phyloP scores from a whole-genome alignment of 53 echinoderm and acorn worm genomes.

The Antedon mediterranea region DNA sequence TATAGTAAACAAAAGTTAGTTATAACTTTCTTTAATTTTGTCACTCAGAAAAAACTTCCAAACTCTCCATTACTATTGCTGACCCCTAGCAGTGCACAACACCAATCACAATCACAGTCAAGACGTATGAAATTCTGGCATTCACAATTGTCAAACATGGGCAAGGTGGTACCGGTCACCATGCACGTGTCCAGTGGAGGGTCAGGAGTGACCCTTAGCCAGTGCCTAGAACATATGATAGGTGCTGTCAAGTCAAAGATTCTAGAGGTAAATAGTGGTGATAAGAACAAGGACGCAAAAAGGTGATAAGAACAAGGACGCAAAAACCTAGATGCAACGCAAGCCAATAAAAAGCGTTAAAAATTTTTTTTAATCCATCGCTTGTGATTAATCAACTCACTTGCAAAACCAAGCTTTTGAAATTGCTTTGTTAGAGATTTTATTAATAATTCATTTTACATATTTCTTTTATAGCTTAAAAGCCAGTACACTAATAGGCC shows the following conservation, averaged over 20 bases:
- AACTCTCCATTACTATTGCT: slow-evolving; percentile 72
- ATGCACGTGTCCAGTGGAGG: slow-evolving; percentile 50
- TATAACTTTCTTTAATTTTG: neutral
- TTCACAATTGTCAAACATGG: slow-evolving; percentile 70
- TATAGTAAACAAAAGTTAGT: neutral
- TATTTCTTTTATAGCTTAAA: slow-evolving; percentile 33
- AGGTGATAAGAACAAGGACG: too few relatives aligned
- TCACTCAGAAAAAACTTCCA: slow-evolving; percentile 62
- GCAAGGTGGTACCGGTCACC: slow-evolving; percentile 73
- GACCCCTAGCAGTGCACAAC: slow-evolving; percentile 49
- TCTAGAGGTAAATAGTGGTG: slow-evolving; percentile 36
- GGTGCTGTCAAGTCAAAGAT: slow-evolving; percentile 70
- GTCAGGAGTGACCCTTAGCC: slow-evolving; percentile 34
- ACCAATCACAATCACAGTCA: slow-evolving; percentile 36
- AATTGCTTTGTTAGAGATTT: too few relatives aligned
- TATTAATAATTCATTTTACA: too few relatives aligned
- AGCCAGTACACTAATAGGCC: slow-evolving; percentile 73
- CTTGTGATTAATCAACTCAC: too few relatives aligned
- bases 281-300: too few relatives aligned
- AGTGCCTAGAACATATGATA: slow-evolving; percentile 88
- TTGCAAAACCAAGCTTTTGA: too few relatives aligned
- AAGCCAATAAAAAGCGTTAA: too few relatives aligned
- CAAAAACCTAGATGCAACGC: too few relatives aligned
- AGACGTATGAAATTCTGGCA: slow-evolving; percentile 78
- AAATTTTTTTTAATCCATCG: too few relatives aligned